These are phyloP conservation scores for Teleopsis dalmanni DNA, from an alignment of 1,140 invertebrate genomes.

Conservation along the genomic window DNA sequence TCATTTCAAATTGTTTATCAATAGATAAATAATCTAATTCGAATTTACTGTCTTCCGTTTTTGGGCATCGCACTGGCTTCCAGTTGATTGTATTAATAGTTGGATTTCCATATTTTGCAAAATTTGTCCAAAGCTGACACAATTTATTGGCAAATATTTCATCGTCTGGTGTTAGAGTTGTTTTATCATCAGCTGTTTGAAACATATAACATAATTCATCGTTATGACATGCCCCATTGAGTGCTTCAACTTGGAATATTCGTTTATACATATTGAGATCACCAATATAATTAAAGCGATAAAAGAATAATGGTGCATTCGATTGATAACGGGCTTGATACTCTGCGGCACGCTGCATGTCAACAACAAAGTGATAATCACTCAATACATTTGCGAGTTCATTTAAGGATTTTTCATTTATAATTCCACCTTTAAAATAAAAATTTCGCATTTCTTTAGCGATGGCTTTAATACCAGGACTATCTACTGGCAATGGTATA, in stretches of 20 bases:
- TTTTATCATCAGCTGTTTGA: constrained; percentile 49
- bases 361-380: constrained; percentile 31
- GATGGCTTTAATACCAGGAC: constrained; percentile 12
- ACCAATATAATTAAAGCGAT: constrained; percentile 49
- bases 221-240: constrained; percentile 51
- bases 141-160: too few relatives aligned
- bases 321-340: constrained; percentile 25
- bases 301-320: constrained; percentile 36
- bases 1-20: too few relatives aligned
- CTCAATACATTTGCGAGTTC: constrained; percentile 28
- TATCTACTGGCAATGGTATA: background rate
- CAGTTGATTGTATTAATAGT: too few relatives aligned
- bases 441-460: constrained; percentile 28
- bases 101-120: too few relatives aligned
- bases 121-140: too few relatives aligned
- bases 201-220: constrained; percentile 56
- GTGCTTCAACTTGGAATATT: constrained; percentile 25
- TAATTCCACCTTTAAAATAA: constrained; percentile 24
- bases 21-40: too few relatives aligned
- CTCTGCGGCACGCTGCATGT: constrained; percentile 24
- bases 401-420: constrained; percentile 19
- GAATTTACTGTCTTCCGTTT: too few relatives aligned
- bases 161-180: too few relatives aligned
- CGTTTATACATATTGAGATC: constrained; percentile 50
- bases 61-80: too few relatives aligned